phyloP scores from a whole-genome alignment of 2,797 vertebrate species.

The Myotis vivesi region DNA sequence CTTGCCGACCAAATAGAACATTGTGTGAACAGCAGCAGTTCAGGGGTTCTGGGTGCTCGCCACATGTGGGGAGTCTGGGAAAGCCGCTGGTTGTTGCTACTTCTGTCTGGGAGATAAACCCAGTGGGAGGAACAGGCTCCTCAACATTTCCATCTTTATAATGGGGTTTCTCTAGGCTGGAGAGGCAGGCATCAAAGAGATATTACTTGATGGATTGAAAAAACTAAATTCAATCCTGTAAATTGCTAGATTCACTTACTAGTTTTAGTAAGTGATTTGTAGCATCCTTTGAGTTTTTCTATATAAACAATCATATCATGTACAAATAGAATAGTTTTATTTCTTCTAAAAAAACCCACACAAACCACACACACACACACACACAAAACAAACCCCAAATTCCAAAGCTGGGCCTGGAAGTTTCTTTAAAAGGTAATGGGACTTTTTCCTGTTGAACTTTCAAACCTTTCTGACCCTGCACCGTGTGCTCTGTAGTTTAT shows the following conservation, averaged over 20 bases:
- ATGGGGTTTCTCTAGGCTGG: background rate
- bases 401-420: slow-evolving; percentile 72
- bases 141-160: background rate
- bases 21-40: background rate
- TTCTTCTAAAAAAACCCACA: background rate
- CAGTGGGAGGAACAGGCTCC: background rate
- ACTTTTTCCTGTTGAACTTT: slow-evolving; percentile 78
- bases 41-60: background rate
- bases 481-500: slow-evolving; percentile 84
- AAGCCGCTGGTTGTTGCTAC: background rate
- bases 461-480: slow-evolving; percentile 79
- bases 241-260: background rate
- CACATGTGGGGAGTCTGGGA: background rate
- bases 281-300: background rate
- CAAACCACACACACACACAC: no score
- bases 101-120: background rate
- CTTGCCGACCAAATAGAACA: background rate
- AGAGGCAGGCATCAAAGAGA: slow-evolving; percentile 62
- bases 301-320: background rate
- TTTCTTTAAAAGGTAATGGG: slow-evolving; percentile 59
- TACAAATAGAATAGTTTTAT: background rate
- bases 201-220: slow-evolving; percentile 61
- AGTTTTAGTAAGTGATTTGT: background rate
- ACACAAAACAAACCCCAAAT: slow-evolving; percentile 54
- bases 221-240: slow-evolving; percentile 72